Base-by-base conservation (phyloP, 2,113 vertebrate genomes). In the Vidua chalybeata region DNA sequence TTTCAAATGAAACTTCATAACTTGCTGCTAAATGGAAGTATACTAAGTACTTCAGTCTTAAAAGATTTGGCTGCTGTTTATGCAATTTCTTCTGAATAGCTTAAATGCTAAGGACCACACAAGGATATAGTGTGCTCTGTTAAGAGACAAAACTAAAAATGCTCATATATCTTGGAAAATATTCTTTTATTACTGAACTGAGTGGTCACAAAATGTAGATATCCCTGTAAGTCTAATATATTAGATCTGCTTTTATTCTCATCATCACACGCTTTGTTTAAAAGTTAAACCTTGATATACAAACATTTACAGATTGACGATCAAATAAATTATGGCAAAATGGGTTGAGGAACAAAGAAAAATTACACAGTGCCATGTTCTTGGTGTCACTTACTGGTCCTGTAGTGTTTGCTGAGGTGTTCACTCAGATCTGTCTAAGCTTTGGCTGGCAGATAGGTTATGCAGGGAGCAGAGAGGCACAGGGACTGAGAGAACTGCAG, bases 1-100 rank as follows among this genome's bases (percentile, higher is more conserved):
- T 95, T 96, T 92, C 46, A 86, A 92, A 87, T 92, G 78, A 95
- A 87, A 82, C 91, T 96, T 92, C 72, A 45, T 84, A 95, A 89
- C 77, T 89, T 87, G 49, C 68, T 84, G 72, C 64, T 97, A 88
- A 93, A 93, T 91, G 73, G 77, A 94, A 87, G 94, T 79, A 91
- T 87, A 78, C 59, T 28, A 84, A 94, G 77, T 84, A 80, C 78
- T 81, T 59, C 58, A 64, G 52, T 68, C 72, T 87, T 93, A 54
- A 56, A 91, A 93, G 54, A 83, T 83, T 51, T 85, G 58, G 26
- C 35, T 8, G 3, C 52, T 91, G 46, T 91, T 95, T 75, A 56
- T 85, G 39, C 37, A 37, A 17, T 80, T 71, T 89, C 63, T 87
- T 78, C 68, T 61, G 27, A 6, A 83, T 80, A 91, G 30, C 52